phyloP scores from a whole-genome alignment of 2,888 invertebrate genomes.

The Odontocerum albicorne region DNA sequence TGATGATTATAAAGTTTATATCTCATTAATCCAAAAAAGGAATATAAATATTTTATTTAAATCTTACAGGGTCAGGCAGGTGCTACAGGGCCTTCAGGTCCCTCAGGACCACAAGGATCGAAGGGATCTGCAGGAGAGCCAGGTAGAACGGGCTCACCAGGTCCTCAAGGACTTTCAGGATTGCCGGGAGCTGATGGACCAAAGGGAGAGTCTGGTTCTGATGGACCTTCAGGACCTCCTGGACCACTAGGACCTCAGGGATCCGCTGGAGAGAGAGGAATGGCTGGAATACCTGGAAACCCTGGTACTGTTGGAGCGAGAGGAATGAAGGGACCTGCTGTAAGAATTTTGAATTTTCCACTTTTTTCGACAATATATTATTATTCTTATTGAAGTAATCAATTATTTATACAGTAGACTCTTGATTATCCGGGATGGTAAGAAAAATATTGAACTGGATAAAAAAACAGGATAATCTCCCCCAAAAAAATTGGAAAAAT shows the following conservation, averaged over 20 bases:
- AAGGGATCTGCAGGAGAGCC: constrained; percentile 73
- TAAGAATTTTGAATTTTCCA: constrained; percentile 39
- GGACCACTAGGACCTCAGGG: constrained; percentile 74
- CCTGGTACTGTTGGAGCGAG: constrained; percentile 65
- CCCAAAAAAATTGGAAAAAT: too few relatives aligned
- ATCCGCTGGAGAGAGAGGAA: constrained; percentile 66
- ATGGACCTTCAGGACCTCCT: constrained; percentile 68
- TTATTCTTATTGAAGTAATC: too few relatives aligned
- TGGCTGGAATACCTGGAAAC: constrained; percentile 63
- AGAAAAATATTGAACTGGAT: too few relatives aligned
- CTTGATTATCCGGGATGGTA: too few relatives aligned
- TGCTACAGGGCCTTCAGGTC: constrained; percentile 66
- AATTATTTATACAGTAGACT: too few relatives aligned
- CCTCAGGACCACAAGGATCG: constrained; percentile 66
- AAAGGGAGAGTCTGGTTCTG: constrained; percentile 74
- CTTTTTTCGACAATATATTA: background rate
- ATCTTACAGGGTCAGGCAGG: constrained; percentile 69
- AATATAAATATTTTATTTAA: constrained; percentile 8
- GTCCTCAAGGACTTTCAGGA: constrained; percentile 71
- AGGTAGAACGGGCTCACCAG: constrained; percentile 68
- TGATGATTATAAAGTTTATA: too few relatives aligned
- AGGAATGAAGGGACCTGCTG: constrained; percentile 66
- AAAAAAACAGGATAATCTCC: too few relatives aligned
- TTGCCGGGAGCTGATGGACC: constrained; percentile 70
- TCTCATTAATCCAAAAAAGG: too few relatives aligned